Evolutionary conservation across 2,888 invertebrate species (phyloP).

Genomic region (Drosophila pseudotalamancana): DNA sequence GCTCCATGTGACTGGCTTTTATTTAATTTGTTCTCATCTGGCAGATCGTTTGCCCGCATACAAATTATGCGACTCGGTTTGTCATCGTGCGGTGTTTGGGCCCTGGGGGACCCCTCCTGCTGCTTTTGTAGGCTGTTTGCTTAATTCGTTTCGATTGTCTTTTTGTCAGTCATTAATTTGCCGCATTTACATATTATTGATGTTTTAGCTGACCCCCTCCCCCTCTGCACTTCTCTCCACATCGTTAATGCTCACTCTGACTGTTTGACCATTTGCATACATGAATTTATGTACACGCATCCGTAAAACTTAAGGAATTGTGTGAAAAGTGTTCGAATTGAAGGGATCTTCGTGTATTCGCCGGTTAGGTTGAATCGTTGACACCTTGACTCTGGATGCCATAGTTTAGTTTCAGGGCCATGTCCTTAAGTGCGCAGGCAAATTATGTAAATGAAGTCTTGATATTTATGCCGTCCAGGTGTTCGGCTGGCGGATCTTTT

Average conservation of each 20-base stretch:
- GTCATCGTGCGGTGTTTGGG: constrained; percentile 35
- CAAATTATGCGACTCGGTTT: constrained; percentile 63
- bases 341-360: constrained; percentile 7
- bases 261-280: constrained; percentile 64
- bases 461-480: constrained; percentile 65
- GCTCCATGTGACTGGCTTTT: constrained; percentile 25
- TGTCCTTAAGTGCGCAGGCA: constrained; percentile 36
- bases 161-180: constrained; percentile 81
- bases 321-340: constrained; percentile 57
- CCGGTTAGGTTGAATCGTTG: constrained; percentile 56
- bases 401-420: constrained; percentile 1
- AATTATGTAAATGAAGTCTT: constrained; percentile 61
- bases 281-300: constrained; percentile 28
- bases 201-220: constrained; percentile 38
- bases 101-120: constrained; percentile 35
- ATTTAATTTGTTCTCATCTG: constrained; percentile 48
- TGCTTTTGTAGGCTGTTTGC: constrained; percentile 72
- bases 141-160: constrained; percentile 80
- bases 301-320: constrained; percentile 43
- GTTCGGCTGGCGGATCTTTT: constrained; percentile 27
- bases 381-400: constrained; percentile 47
- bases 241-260: no score
- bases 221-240: neutral
- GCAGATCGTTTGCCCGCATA: constrained; percentile 65
- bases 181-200: constrained; percentile 81